Evolutionary conservation across 1,140 invertebrate species (phyloP).

Genomic region (Alviniconcha marisindica): DNA sequence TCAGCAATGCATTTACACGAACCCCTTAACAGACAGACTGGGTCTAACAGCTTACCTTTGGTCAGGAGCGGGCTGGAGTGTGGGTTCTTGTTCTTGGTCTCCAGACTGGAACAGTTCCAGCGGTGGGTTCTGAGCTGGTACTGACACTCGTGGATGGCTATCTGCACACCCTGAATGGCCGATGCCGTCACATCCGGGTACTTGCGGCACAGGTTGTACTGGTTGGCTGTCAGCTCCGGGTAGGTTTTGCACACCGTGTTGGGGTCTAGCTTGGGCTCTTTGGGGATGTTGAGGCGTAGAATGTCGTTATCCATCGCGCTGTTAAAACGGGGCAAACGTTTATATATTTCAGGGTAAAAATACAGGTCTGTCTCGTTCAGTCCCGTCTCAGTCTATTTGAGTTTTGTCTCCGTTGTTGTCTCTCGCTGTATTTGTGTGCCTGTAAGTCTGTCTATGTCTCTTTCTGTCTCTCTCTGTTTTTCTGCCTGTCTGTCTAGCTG

Average conservation of each 20-base stretch:
- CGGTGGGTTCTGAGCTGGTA: constrained; percentile 69
- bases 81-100: constrained; percentile 85
- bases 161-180: constrained; percentile 88
- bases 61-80: constrained; percentile 88
- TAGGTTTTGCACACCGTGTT: constrained; percentile 73
- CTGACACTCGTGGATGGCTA: constrained; percentile 84
- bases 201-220: constrained; percentile 88
- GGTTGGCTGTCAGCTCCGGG: constrained; percentile 87
- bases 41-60: constrained; percentile 64
- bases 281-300: constrained; percentile 66
- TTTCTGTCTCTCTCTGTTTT: constrained; percentile 10
- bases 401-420: neutral
- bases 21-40: too few relatives aligned
- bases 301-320: constrained; percentile 70
- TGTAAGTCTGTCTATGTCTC: constrained; percentile 10
- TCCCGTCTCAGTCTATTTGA: neutral
- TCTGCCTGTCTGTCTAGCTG: neutral
- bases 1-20: too few relatives aligned
- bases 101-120: constrained; percentile 75
- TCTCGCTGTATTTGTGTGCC: neutral
- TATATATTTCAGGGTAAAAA: constrained; percentile 1
- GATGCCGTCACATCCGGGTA: constrained; percentile 92
- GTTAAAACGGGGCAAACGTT: constrained; percentile 32
- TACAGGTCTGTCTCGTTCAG: neutral
- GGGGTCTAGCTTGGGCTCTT: constrained; percentile 69